A percentile compares a stretch with the other conserved stretches of the same genome.
Conservation (phyloP, 2,113 vertebrate genomes). For the Nyctereutes procyonoides region DNA sequence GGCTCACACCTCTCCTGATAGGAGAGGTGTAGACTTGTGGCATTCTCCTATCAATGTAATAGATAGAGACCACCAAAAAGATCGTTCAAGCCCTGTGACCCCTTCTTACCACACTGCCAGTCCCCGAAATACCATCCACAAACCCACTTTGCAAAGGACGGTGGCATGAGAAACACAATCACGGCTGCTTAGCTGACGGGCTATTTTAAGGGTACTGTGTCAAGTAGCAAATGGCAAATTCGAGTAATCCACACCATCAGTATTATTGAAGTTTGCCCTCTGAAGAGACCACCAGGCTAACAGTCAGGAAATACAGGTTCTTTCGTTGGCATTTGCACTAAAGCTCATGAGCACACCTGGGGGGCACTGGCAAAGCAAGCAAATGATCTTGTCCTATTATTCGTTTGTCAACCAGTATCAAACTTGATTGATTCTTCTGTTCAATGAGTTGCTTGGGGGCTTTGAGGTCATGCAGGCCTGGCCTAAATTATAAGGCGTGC, state of each 20-base stretch:
- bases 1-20: not conserved
- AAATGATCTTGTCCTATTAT: not conserved
- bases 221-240: not conserved
- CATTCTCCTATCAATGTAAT: not conserved
- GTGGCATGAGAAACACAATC: not conserved
- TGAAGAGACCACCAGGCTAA: not conserved
- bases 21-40: not conserved
- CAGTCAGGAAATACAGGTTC: not conserved
- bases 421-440: conserved; percentile 3
- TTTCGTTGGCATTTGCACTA: not conserved
- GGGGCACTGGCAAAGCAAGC: not conserved
- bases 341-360: not conserved
- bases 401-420: not conserved
- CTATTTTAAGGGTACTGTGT: not conserved
- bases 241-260: not conserved
- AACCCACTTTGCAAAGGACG: not conserved
- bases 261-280: not conserved
- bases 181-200: not conserved
- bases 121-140: not conserved
- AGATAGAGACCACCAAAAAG: not conserved
- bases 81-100: not conserved
- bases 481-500: not conserved
- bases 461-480: conserved; percentile 26
- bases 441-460: not conserved
- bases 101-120: not conserved